Evolutionary conservation across 2,113 vertebrate genomes (phyloP).

Genomic region (Polypterus senegalus): DNA sequence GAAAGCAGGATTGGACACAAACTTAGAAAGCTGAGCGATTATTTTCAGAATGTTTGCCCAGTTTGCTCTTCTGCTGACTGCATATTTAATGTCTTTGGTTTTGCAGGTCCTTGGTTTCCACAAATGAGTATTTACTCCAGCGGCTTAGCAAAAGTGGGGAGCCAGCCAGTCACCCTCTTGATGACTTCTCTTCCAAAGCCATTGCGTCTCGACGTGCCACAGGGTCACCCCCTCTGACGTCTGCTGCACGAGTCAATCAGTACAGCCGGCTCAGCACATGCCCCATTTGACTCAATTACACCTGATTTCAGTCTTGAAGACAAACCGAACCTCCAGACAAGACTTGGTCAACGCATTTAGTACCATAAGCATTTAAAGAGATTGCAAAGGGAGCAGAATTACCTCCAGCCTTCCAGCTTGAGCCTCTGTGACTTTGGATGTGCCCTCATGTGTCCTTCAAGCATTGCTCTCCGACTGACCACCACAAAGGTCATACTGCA

Average conservation of each 20-base stretch:
- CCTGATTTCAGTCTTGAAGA: no score
- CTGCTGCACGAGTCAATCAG: background rate
- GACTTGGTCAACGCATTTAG: no score
- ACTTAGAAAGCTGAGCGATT: no score
- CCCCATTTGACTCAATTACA: background rate
- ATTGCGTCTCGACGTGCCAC: no score
- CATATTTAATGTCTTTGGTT: background rate
- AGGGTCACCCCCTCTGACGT: no score
- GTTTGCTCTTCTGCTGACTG: background rate
- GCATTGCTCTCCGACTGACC: no score
- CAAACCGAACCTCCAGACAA: no score
- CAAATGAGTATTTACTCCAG: slow-evolving; percentile 31
- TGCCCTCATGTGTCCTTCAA: background rate
- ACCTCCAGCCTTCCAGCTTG: background rate
- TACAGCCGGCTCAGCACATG: background rate
- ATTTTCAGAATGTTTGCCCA: no score
- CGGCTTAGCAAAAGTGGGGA: slow-evolving; percentile 18
- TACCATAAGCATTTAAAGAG: background rate
- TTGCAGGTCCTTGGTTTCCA: slow-evolving; percentile 21
- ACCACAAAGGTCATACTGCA: no score
- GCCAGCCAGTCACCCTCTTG: background rate
- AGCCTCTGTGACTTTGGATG: background rate
- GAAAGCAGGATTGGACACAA: no score
- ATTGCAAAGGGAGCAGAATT: background rate
- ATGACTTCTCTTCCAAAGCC: no score